These are phyloP conservation scores for Pteromalus puparum DNA, from an alignment of 1,140 invertebrate species.

Conservation along the genomic window DNA sequence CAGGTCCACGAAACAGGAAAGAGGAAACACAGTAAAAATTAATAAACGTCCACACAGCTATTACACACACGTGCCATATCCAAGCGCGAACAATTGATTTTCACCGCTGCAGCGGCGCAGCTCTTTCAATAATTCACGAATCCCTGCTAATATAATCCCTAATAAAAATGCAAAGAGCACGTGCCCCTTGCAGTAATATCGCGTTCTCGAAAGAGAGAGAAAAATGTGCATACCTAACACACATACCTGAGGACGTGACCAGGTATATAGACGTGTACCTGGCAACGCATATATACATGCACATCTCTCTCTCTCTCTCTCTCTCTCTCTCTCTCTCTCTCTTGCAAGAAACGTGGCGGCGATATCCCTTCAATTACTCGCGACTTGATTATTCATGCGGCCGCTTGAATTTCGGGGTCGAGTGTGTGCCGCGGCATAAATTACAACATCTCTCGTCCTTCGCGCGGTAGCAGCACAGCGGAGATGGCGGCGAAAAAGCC, in stretches of 20 bases:
- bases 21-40: too few relatives aligned
- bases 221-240: background rate
- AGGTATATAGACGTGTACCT: background rate
- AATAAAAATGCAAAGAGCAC: constrained; percentile 5
- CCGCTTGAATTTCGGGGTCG: constrained; percentile 35
- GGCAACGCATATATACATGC: background rate
- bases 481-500: background rate
- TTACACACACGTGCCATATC: too few relatives aligned
- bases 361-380: constrained; percentile 34
- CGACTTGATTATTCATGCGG: constrained; percentile 41
- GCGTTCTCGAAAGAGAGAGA: background rate
- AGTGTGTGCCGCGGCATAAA: constrained; percentile 12
- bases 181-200: too few relatives aligned
- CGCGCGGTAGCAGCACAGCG: too few relatives aligned
- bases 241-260: background rate
- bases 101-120: too few relatives aligned
- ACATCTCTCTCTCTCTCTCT: background rate
- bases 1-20: too few relatives aligned
- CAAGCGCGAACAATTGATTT: too few relatives aligned
- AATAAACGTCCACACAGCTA: too few relatives aligned
- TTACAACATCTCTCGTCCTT: constrained; percentile 19
- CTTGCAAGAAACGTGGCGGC: background rate
- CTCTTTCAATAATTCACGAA: too few relatives aligned
- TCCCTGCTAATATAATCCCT: background rate
- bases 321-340: background rate